Base-by-base conservation (phyloP, 2,113 vertebrate species). In the Anoplopoma fimbria region DNA sequence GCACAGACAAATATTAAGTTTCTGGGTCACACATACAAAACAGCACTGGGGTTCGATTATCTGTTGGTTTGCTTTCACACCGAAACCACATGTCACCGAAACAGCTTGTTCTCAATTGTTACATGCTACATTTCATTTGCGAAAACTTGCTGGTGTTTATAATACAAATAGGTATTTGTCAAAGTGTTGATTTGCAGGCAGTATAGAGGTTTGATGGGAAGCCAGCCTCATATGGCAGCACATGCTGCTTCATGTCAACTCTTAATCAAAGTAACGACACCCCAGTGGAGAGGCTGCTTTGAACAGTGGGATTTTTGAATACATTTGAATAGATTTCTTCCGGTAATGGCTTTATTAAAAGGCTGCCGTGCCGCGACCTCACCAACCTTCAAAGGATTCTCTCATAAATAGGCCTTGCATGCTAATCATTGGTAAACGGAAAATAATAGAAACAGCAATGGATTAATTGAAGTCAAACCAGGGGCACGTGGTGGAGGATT, bases 241-340 rank as follows among this genome's bases (percentile, higher is more conserved):
- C 31, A 38, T 9, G 8, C 23, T 17, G 76, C 62, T 65, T 75
- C 10, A 31, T 49, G 76, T 86, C 70, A 71, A 36, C 47, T 81
- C 3, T 55, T 55, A 75, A 73, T 76, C 75, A 88, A 12, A 60
- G 53, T 17, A 38, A 42, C 4, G 0, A n/a, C 49, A 25, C 42
- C 70, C 47, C 27, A 1, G 61, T 40, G 63, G 58, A 58, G 58
- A 33, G 40, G 33, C 9, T 61, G 58, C 75, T 74, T 87, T 84
- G 77, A 88, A 90, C 68, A n/a, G 51, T 4, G 29, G 17, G 57
- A 29, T 73, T 14, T 25, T 15, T 75, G 75, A 87, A 88, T 84
- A 76, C 74, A 88, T 92, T 77, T 90, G 3, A 90, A 87, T 88
- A 74, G n/a, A 76, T 87, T 78, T 68, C 15, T 55, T 38, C 17